These are phyloP conservation scores for Megaleporinus macrocephalus DNA, from an alignment of 2,113 vertebrate genomes.

Conservation along the genomic window DNA sequence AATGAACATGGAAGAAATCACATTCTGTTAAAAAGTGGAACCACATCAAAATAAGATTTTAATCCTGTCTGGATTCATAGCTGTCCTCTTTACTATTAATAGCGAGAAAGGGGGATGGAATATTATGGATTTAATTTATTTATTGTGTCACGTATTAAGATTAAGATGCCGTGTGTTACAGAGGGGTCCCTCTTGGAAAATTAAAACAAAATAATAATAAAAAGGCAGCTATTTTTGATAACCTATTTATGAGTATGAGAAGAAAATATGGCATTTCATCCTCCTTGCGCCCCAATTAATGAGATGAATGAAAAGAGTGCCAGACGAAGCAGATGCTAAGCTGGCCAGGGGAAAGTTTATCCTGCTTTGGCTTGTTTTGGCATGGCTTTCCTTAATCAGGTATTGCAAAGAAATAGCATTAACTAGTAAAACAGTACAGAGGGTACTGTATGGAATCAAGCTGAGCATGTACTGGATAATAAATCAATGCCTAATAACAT, in stretches of 20 bases:
- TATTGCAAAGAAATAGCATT: constrained; percentile 3
- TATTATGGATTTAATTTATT: constrained; percentile 70
- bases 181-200: constrained; percentile 61
- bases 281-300: constrained; percentile 29
- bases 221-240: constrained; percentile 61
- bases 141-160: constrained; percentile 70
- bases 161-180: constrained; percentile 52
- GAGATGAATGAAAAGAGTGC: constrained; percentile 23
- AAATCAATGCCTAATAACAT: neutral
- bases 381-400: constrained; percentile 19
- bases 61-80: constrained; percentile 76
- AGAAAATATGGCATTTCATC: constrained; percentile 36
- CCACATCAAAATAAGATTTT: constrained; percentile 77
- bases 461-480: neutral
- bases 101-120: constrained; percentile 71
- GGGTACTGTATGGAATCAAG: constrained; percentile 7
- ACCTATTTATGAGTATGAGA: constrained; percentile 63
- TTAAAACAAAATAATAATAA: constrained; percentile 57
- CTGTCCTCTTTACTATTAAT: constrained; percentile 80
- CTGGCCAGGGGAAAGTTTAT: constrained; percentile 33
- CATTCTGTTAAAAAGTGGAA: constrained; percentile 72
- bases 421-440: constrained; percentile 14
- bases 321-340: constrained; percentile 4
- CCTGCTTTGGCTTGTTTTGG: constrained; percentile 23
- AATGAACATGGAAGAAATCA: constrained; percentile 65